A percentile compares a stretch with the other conserved stretches of the same genome.
phyloP scores from a whole-genome alignment of 1,140 invertebrate genomes.

The Neocloeon triangulifer region DNA sequence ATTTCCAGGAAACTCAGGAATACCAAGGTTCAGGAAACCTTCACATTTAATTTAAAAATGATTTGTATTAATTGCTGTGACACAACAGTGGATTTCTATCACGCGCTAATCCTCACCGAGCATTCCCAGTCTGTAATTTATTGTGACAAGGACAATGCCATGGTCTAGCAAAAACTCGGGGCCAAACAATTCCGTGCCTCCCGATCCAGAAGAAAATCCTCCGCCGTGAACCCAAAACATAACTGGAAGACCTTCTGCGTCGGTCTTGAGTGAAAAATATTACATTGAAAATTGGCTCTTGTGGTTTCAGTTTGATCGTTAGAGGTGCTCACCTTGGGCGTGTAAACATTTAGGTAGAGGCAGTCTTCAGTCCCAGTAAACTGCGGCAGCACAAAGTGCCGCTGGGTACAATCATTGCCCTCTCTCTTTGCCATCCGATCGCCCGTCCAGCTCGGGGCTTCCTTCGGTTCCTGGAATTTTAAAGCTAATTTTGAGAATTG shows the following conservation, averaged over 20 bases:
- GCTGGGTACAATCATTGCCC: too few relatives aligned
- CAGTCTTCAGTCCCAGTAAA: too few relatives aligned
- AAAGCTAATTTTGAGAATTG: too few relatives aligned
- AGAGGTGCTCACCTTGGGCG: constrained; percentile 25
- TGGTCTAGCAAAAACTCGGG: constrained; percentile 18
- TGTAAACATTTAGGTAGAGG: constrained; percentile 45
- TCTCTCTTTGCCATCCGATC: too few relatives aligned
- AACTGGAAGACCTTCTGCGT: too few relatives aligned
- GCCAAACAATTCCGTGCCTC: constrained; percentile 9
- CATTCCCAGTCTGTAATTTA: constrained; percentile 22
- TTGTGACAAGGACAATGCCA: constrained; percentile 20
- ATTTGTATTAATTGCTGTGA: not conserved
- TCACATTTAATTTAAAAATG: not conserved
- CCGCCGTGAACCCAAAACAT: constrained; percentile 32
- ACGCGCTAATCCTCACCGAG: constrained; percentile 9
- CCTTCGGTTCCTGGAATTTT: too few relatives aligned
- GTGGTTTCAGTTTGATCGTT: too few relatives aligned
- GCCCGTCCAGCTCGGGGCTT: too few relatives aligned
- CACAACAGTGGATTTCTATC: not conserved
- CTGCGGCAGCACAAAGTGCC: too few relatives aligned
- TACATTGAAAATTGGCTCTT: too few relatives aligned
- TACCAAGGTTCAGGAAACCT: constrained; percentile 1
- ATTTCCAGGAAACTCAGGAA: not conserved
- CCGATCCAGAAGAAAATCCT: constrained; percentile 16
- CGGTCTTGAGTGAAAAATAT: too few relatives aligned